Evolutionary conservation across 2,113 vertebrate species (phyloP), one percentile per base, ranked within the genome.

Genomic region (Daubentonia madagascariensis): DNA sequence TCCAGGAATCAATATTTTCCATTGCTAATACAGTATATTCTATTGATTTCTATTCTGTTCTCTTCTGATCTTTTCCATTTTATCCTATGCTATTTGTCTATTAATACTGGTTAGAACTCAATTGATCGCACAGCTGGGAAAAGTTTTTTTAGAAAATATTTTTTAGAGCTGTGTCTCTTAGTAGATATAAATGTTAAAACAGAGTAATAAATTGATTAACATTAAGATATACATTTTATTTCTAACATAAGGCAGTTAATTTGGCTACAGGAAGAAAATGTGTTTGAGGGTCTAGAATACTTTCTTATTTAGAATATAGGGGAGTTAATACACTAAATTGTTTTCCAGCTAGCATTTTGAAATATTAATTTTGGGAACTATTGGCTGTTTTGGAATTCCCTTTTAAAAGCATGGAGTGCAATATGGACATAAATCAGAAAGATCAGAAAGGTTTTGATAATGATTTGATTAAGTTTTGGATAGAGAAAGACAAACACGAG

Each of bases 211-310:
- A 79, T 73, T 80, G 8, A 85, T 59, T 90, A 65, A 88, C n/a
- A 89, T 65, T 80, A 8, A 6, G n/a, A 59, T 65, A 76, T 68
- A 32, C 1, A 65, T 72, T 79, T 95, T 93, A 72, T 79, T 89
- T 97, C 40, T 86, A 76, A 81, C 70, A 89, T 12, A 70, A 91
- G 9, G 61, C 81, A 67, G 54, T 79, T 68, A 94, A 78, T 96
- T 97, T 94, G 45, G 70, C 57, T 84, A 48, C 22, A 79, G 37
- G 78, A 83, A 94, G 16, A 3, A 89, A 79, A 68, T 37, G 0
- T 40, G 86, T 94, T 87, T 63, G 25, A 81, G 40, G 30, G 13
- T 86, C 20, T 91, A 68, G 25, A 67, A 63, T 28, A 93, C 37
- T 68, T 68, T 85, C 20, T 95, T 23, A 80, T 43, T 48, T 57